Evolutionary conservation across 2,888 invertebrate genomes (phyloP).

Genomic region (Antheraea yamamai): DNA sequence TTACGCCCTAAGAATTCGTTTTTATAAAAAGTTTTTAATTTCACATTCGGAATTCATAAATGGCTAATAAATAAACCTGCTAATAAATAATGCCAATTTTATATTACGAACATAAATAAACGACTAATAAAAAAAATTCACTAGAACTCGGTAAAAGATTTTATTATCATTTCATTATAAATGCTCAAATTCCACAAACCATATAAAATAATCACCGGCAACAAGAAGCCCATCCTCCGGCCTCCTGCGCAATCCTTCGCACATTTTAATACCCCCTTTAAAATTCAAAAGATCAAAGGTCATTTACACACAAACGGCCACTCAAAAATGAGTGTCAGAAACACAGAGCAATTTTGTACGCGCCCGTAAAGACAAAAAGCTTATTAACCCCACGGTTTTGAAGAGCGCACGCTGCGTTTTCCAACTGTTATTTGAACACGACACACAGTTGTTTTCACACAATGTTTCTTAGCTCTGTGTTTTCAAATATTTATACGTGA

Average conservation of each 20-base stretch:
- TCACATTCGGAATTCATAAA: background rate
- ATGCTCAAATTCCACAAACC: conserved; percentile 29
- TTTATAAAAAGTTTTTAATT: background rate
- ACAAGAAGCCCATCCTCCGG: conserved; percentile 31
- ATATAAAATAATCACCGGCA: conserved; percentile 49
- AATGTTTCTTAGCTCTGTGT: conserved; percentile 15
- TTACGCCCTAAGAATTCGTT: too few relatives aligned
- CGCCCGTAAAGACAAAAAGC: conserved; percentile 52
- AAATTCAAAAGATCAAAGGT: conserved; percentile 59
- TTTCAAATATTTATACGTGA: background rate
- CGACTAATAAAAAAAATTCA: background rate
- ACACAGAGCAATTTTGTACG: conserved; percentile 52
- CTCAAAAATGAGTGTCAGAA: conserved; percentile 49
- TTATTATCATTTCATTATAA: conserved; percentile 17
- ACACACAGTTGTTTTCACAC: conserved; percentile 3
- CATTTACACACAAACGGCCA: conserved; percentile 62
- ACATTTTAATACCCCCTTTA: conserved; percentile 55
- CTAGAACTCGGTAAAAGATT: conserved; percentile 13
- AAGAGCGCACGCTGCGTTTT: conserved; percentile 35
- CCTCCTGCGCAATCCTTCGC: conserved; percentile 52
- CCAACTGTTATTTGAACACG: conserved; percentile 29
- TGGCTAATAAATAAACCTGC: background rate
- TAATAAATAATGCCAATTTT: background rate
- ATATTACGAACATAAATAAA: background rate
- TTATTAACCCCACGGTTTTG: conserved; percentile 48